Evolutionary conservation across 1,140 invertebrate genomes (phyloP).

Genomic region (Drosophila bocki): DNA sequence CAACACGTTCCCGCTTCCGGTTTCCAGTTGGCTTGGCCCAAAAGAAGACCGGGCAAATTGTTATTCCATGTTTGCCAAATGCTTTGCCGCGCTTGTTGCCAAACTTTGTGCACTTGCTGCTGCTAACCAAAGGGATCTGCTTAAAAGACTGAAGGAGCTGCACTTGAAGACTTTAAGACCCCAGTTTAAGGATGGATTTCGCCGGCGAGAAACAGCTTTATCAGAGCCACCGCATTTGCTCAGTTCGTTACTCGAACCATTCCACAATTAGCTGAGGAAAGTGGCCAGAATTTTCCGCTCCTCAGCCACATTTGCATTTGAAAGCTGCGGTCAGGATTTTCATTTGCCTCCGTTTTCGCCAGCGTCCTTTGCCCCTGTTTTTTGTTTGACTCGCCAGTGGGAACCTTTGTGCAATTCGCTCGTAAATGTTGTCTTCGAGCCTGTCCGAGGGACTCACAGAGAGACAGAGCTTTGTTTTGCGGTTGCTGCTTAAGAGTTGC

Average conservation of each 20-base stretch:
- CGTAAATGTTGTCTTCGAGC: slow-evolving; percentile 51
- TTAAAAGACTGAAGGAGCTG: slow-evolving; percentile 15
- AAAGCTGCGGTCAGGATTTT: slow-evolving; percentile 51
- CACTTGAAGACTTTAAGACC: slow-evolving; percentile 29
- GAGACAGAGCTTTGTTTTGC: slow-evolving; percentile 60
- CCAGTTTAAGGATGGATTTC: background rate
- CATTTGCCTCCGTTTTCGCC: slow-evolving; percentile 9
- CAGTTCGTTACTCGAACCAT: slow-evolving; percentile 42
- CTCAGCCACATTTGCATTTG: slow-evolving; percentile 52
- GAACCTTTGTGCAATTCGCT: slow-evolving; percentile 56
- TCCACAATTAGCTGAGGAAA: slow-evolving; percentile 47
- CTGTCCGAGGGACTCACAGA: slow-evolving; percentile 10
- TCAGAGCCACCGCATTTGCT: slow-evolving; percentile 26
- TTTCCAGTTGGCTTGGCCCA: slow-evolving; percentile 54
- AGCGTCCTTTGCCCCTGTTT: slow-evolving; percentile 2
- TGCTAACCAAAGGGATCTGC: slow-evolving; percentile 7
- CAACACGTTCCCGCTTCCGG: slow-evolving; percentile 47
- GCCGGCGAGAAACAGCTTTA: slow-evolving; percentile 5
- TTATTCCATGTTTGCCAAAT: slow-evolving; percentile 80
- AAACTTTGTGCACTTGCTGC: slow-evolving; percentile 47
- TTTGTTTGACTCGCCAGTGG: slow-evolving; percentile 20
- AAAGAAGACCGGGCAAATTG: slow-evolving; percentile 63
- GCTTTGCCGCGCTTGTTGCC: slow-evolving; percentile 68
- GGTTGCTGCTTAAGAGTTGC: slow-evolving; percentile 61
- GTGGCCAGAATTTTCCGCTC: slow-evolving; percentile 52